phyloP scores from a whole-genome alignment of 2,797 vertebrate species.

The Onychomys arenicola region DNA sequence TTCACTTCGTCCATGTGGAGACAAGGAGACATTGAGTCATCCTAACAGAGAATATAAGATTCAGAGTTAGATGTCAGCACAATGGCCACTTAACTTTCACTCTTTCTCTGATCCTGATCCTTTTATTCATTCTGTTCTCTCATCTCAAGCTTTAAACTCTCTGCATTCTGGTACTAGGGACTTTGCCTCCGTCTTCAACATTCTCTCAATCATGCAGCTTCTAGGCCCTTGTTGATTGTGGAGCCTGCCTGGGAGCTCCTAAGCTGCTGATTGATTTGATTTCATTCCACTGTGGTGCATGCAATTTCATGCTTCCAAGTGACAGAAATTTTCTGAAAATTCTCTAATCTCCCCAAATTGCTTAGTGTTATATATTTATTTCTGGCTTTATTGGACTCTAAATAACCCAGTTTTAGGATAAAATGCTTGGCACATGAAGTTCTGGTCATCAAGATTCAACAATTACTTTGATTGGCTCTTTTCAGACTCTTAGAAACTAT shows the following conservation, averaged over 20 bases:
- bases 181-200: background rate
- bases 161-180: background rate
- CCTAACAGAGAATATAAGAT: background rate
- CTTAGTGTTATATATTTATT: slow-evolving; percentile 78
- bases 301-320: slow-evolving; percentile 80
- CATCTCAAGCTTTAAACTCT: background rate
- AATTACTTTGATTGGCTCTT: slow-evolving; percentile 74
- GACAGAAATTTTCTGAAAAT: slow-evolving; percentile 78
- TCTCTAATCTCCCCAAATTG: slow-evolving; percentile 73
- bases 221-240: slow-evolving; percentile 66
- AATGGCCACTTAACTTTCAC: background rate
- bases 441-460: slow-evolving; percentile 71
- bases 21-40: background rate
- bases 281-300: slow-evolving; percentile 71
- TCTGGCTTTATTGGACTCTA: slow-evolving; percentile 73
- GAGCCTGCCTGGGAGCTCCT: slow-evolving; percentile 31
- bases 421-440: slow-evolving; percentile 68
- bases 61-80: background rate
- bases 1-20: background rate
- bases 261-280: slow-evolving; percentile 77
- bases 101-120: background rate
- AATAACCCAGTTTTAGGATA: slow-evolving; percentile 68
- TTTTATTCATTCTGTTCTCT: background rate
- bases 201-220: background rate
- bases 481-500: slow-evolving; percentile 29